These are phyloP conservation scores for Dendronephthya gigantea DNA, from an alignment of 64 coral and sea anemone genomes.

Conservation along the genomic window DNA sequence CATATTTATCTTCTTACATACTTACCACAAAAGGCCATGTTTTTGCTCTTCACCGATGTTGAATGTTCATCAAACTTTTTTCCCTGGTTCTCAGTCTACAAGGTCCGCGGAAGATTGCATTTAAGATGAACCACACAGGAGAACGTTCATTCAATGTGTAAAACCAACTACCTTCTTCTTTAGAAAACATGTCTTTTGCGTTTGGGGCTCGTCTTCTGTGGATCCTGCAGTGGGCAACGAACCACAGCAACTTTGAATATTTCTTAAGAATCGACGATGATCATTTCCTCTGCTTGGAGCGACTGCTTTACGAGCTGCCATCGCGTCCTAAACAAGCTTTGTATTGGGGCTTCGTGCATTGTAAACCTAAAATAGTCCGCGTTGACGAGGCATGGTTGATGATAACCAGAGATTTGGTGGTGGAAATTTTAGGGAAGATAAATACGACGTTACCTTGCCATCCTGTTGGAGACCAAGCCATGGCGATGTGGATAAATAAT, in stretches of 20 bases:
- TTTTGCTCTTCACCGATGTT: too few relatives aligned
- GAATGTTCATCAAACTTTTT: too few relatives aligned
- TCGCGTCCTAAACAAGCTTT: constrained; percentile 43
- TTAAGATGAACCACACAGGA: too few relatives aligned
- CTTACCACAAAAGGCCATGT: too few relatives aligned
- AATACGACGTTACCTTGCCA: constrained; percentile 57
- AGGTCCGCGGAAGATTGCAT: too few relatives aligned
- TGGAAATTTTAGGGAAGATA: constrained; percentile 55
- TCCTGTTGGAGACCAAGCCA: constrained; percentile 85
- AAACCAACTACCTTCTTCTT: background rate
- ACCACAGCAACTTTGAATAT: constrained; percentile 43
- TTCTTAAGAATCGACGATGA: constrained; percentile 94
- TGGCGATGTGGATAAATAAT: constrained; percentile 68
- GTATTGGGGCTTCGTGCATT: constrained; percentile 95
- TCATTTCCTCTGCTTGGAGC: constrained; percentile 80
- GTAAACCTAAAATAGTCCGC: constrained; percentile 58
- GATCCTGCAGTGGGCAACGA: constrained; percentile 55
- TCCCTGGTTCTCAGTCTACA: too few relatives aligned
- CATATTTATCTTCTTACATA: too few relatives aligned
- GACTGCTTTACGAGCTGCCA: constrained; percentile 59
- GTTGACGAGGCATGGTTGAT: constrained; percentile 93
- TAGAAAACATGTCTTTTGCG: constrained; percentile 19
- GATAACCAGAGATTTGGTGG: constrained; percentile 50
- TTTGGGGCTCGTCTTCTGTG: constrained; percentile 70
- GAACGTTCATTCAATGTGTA: background rate